Conservation (phyloP, 2,113 vertebrate genomes). For the Copsychus sechellarum region DNA sequence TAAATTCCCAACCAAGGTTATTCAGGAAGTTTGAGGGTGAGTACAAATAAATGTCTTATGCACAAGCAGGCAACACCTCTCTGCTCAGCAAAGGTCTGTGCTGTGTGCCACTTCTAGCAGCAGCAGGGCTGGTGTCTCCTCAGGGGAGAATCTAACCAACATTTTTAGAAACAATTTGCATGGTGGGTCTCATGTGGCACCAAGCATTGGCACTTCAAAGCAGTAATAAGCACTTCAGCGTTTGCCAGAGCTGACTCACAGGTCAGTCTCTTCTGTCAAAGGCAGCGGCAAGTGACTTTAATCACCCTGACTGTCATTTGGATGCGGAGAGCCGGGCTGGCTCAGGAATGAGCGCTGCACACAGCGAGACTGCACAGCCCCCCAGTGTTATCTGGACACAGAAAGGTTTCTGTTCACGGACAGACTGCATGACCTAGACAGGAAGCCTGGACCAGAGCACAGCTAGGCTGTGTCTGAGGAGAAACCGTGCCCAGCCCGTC, state of each 20-base stretch:
- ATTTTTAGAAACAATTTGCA: constrained; percentile 52
- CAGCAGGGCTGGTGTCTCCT: neutral
- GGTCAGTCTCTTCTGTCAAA: neutral
- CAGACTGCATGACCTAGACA: constrained; percentile 17
- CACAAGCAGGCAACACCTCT: neutral
- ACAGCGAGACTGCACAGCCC: neutral
- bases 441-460: neutral
- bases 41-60: neutral
- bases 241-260: constrained; percentile 48
- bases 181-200: constrained; percentile 8
- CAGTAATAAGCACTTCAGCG: neutral
- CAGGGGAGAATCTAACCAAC: neutral
- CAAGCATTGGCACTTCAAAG: neutral
- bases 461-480: neutral
- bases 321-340: neutral
- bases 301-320: constrained; percentile 21
- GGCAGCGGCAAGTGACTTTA: neutral
- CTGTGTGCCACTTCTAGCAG: neutral
- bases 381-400: neutral
- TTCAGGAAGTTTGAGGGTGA: neutral
- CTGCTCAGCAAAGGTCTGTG: neutral
- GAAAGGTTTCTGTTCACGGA: constrained; percentile 25
- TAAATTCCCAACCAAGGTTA: neutral
- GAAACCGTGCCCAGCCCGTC: neutral
- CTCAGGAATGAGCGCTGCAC: neutral